phyloP scores from a whole-genome alignment of 2,797 vertebrate genomes.

The Tenualosa thibaudeaui region DNA sequence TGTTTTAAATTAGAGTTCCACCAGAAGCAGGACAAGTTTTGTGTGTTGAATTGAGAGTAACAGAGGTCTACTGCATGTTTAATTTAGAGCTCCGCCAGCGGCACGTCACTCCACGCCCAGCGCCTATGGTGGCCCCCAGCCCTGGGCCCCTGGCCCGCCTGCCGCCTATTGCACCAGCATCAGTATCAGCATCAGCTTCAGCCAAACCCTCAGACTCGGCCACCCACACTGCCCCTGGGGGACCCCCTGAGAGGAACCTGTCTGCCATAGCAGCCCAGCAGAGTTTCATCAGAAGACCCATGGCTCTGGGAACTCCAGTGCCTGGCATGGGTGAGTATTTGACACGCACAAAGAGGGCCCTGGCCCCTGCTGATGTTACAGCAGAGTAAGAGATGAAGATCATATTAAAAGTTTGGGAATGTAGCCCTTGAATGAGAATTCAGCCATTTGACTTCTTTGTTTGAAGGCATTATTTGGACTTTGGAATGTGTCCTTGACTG shows the following conservation, averaged over 20 bases:
- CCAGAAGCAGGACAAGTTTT: too few relatives aligned
- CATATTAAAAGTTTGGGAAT: background rate
- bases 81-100: constrained; percentile 90
- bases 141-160: constrained; percentile 34
- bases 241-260: constrained; percentile 84
- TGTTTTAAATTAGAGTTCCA: too few relatives aligned
- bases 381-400: background rate
- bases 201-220: constrained; percentile 38
- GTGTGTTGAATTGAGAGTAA: constrained; percentile 26
- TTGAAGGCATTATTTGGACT: background rate
- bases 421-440: background rate
- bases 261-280: constrained; percentile 78
- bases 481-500: background rate
- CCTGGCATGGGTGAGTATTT: constrained; percentile 90
- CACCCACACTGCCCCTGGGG: constrained; percentile 83
- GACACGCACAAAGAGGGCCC: constrained; percentile 40
- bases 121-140: constrained; percentile 63
- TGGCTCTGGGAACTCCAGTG: constrained; percentile 87
- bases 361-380: background rate
- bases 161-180: background rate
- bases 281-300: constrained; percentile 83
- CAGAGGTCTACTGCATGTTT: background rate
- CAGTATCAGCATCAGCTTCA: too few relatives aligned
- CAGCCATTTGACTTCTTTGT: background rate
- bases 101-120: constrained; percentile 76